These are phyloP conservation scores for Chaetura pelagica DNA, from an alignment of 2,113 vertebrate genomes.

Conservation along the genomic window DNA sequence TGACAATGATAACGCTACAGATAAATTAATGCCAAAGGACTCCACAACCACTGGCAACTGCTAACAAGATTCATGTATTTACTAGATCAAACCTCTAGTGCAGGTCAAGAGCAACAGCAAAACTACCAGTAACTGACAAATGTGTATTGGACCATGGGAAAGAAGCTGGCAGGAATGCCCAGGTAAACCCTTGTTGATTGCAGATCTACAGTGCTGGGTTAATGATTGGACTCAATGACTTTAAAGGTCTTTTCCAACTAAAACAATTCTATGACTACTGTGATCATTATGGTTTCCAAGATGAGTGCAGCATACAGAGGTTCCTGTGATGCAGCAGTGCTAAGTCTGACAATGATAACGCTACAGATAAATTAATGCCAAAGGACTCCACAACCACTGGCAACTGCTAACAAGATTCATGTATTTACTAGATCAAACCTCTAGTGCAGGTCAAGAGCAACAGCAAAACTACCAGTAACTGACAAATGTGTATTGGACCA, in stretches of 20 bases:
- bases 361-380: neutral
- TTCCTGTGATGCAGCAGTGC: neutral
- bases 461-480: neutral
- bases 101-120: neutral
- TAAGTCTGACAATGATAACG: neutral
- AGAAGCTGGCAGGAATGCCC: neutral
- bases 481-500: neutral
- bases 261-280: neutral
- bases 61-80: neutral
- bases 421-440: neutral
- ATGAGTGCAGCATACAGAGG: neutral
- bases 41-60: neutral
- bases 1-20: neutral
- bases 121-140: neutral
- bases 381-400: neutral
- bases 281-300: fast-evolving
- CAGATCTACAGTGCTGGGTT: neutral
- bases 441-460: neutral
- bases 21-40: neutral
- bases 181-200: neutral
- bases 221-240: no score
- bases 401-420: neutral
- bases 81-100: neutral
- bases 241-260: no score
- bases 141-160: neutral